These are phyloP conservation scores for Diaprepes abbreviatus DNA, from an alignment of 2,888 invertebrate species.

Conservation along the genomic window DNA sequence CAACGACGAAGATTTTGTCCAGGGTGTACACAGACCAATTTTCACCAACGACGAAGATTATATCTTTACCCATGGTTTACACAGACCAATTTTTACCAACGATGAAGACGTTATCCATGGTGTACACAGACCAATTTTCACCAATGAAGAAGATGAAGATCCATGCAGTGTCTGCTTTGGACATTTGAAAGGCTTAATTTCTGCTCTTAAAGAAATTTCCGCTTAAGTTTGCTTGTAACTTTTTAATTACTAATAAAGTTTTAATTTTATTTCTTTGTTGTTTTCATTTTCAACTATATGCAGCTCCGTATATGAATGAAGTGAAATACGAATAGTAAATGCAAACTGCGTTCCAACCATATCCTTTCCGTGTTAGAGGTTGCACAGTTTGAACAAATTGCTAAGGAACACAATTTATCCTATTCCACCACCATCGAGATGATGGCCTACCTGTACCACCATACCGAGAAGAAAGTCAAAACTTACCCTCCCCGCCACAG, in stretches of 20 bases:
- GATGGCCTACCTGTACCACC: too few relatives aligned
- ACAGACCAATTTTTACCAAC: slow-evolving; percentile 26
- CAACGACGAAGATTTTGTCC: slow-evolving; percentile 10
- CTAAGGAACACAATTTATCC: too few relatives aligned
- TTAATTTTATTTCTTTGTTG: background rate
- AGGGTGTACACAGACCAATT: background rate
- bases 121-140: slow-evolving; percentile 20
- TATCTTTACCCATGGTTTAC: background rate
- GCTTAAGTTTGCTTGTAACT: slow-evolving; percentile 3
- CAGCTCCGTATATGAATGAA: too few relatives aligned
- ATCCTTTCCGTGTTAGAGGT: too few relatives aligned
- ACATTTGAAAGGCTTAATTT: slow-evolving; percentile 46
- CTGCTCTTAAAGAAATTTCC: slow-evolving; percentile 44
- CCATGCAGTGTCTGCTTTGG: slow-evolving; percentile 45
- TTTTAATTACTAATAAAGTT: slow-evolving; percentile 1
- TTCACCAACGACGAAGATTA: background rate
- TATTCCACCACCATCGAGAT: too few relatives aligned
- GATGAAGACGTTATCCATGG: slow-evolving; percentile 4
- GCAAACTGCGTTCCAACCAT: too few relatives aligned
- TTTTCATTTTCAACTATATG: too few relatives aligned
- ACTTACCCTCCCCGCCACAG: too few relatives aligned
- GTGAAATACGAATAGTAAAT: too few relatives aligned
- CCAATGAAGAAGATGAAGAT: slow-evolving; percentile 15
- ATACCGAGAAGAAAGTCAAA: too few relatives aligned
- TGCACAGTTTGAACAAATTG: too few relatives aligned